A percentile compares a stretch with the other conserved stretches of the same genome.
phyloP scores from a whole-genome alignment of 2,113 vertebrate species.

The Myotis davidii region DNA sequence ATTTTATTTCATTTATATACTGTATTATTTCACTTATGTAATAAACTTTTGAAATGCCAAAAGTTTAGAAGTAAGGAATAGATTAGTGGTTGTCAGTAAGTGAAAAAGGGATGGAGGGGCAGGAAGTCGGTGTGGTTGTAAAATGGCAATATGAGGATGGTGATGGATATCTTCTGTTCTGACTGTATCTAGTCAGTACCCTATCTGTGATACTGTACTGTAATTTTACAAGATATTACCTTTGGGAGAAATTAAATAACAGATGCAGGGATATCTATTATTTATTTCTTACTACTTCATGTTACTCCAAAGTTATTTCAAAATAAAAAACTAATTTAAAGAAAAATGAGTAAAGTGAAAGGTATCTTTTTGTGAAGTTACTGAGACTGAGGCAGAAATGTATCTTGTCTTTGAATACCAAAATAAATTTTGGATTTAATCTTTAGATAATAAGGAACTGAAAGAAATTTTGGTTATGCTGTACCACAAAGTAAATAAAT shows the following conservation, averaged over 20 bases:
- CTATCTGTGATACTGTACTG: neutral
- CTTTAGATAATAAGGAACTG: neutral
- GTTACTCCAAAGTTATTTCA: neutral
- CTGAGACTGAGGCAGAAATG: neutral
- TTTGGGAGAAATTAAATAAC: neutral
- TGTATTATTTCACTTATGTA: neutral
- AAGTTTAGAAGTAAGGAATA: neutral
- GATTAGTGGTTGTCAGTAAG: neutral
- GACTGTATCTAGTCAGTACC: neutral
- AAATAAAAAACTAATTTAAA: neutral
- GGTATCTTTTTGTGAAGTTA: neutral
- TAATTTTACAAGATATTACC: neutral
- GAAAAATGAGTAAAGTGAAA: neutral
- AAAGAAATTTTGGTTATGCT: neutral
- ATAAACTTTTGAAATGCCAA: neutral
- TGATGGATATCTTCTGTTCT: neutral
- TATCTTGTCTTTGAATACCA: constrained; percentile 11
- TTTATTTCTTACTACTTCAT: neutral
- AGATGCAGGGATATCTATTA: neutral
- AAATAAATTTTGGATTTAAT: constrained; percentile 34
- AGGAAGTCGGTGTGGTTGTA: neutral
- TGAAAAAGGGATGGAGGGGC: neutral
- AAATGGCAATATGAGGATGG: neutral
- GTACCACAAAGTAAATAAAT: neutral
- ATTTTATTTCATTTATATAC: neutral